Evolutionary conservation across 2,888 invertebrate genomes (phyloP), one percentile per base, ranked within the genome.

Genomic region (Diarsia brunnea): DNA sequence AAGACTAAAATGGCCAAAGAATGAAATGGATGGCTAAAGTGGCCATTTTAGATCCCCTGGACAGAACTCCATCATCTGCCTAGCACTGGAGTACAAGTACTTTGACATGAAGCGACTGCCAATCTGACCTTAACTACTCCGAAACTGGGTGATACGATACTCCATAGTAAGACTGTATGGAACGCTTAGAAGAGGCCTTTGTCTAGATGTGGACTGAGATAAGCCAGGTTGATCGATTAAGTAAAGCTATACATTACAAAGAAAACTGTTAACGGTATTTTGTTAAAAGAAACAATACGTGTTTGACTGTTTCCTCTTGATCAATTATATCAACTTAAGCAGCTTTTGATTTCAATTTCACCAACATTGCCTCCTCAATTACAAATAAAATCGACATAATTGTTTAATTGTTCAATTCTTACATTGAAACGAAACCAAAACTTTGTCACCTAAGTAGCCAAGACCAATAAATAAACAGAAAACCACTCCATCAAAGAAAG

Each of bases 401-500:
- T 73, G 68, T 16, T 69, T 72, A 16, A 58, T 81, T 81, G 61
- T 73, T 71, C 58, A 21, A 70, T 53, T 63, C 4, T 12, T 61
- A 47, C 11, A 53, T 79, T 73, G 45, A 73, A 78, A 53, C 58
- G 55, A 69, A 58, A 81, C 75, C 60, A 55, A 73, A 75, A 78
- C 60, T 27, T 67, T 77, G 82, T 73, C 84, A 81, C 81, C 66
- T 73, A 78, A 85, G 75, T 82, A 84, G 78, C 72, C 45, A 60
- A 65, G 49, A 64, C 49, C 60, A 24, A 31, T 64, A 69, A 71
- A 63, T 73, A 78, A 81, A 70, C 61, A 84, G 77, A 85, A 81
- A 78, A 79, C 53, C 58, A 71, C 81, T 86, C 64, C 16, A 79
- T 81, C 83, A 87, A 86, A 84, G 81, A 76, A 77, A 69, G 14